These are phyloP conservation scores for Anoplophora glabripennis DNA, from an alignment of 1,140 invertebrate species.

Conservation along the genomic window DNA sequence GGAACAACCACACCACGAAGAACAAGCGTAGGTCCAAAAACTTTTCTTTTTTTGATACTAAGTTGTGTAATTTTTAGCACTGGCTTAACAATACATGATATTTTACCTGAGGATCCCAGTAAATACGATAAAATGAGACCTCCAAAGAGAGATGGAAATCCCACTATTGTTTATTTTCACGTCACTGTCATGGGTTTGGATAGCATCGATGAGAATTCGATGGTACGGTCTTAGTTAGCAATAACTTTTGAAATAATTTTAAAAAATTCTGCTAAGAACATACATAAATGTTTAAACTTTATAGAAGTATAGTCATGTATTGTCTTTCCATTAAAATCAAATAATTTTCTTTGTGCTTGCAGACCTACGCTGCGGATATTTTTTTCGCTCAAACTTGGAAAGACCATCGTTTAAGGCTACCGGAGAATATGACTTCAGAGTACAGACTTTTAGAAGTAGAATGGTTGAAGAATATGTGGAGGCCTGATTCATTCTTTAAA, in stretches of 20 bases:
- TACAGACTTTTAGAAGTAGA: constrained; percentile 83
- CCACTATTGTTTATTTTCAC: constrained; percentile 85
- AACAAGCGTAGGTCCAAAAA: constrained; percentile 26
- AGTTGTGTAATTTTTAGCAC: constrained; percentile 54
- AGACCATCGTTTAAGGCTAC: constrained; percentile 79
- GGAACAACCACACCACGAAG: constrained; percentile 28
- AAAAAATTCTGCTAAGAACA: too few relatives aligned
- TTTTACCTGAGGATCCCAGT: constrained; percentile 79
- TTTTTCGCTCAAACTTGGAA: constrained; percentile 92
- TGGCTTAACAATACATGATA: constrained; percentile 76
- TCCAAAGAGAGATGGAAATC: constrained; percentile 81
- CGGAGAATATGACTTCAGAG: constrained; percentile 88
- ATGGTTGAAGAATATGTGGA: constrained; percentile 88
- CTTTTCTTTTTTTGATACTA: not conserved
- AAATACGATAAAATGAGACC: constrained; percentile 88
- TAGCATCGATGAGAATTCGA: constrained; percentile 89
- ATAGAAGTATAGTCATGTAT: too few relatives aligned
- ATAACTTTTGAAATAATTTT: too few relatives aligned
- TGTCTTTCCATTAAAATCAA: not conserved
- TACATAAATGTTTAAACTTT: too few relatives aligned
- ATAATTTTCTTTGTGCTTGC: constrained; percentile 7
- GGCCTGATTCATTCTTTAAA: constrained; percentile 85
- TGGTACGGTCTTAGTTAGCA: constrained; percentile 59
- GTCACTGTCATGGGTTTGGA: constrained; percentile 91
- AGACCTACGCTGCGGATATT: constrained; percentile 86